Conservation (phyloP, 2,797 vertebrate genomes). For the Macroramphosus scolopax region DNA sequence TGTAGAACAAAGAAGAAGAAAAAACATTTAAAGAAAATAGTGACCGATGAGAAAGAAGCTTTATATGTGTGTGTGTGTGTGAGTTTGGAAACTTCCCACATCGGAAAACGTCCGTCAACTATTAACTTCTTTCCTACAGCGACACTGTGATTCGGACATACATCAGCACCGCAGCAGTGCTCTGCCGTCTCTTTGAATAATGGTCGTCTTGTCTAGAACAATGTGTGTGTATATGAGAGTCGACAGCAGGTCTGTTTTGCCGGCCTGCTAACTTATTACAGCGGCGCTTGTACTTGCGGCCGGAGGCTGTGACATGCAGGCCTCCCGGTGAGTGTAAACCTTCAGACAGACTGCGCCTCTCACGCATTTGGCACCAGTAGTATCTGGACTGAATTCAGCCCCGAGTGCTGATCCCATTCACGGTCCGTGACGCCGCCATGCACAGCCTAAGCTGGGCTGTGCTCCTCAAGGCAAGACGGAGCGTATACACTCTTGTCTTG, state of each 20-base stretch:
- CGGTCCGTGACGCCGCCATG: slow-evolving; percentile 15
- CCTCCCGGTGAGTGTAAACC: slow-evolving; percentile 35
- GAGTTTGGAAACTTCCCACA: background rate
- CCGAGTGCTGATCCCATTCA: slow-evolving; percentile 27
- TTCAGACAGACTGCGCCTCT: slow-evolving; percentile 35
- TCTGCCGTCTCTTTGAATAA: slow-evolving; percentile 45
- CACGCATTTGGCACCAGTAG: slow-evolving; percentile 30
- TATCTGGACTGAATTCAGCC: slow-evolving; percentile 24
- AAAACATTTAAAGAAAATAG: slow-evolving; percentile 21
- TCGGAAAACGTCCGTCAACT: too few species aligned
- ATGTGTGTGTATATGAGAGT: background rate
- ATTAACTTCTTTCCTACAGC: too few species aligned
- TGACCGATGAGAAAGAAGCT: background rate
- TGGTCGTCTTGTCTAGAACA: background rate
- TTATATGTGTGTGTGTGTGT: background rate
- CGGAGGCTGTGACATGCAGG: slow-evolving; percentile 20
- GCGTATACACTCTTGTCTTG: slow-evolving; percentile 29
- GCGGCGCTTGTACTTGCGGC: background rate
- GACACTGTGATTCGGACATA: too few species aligned
- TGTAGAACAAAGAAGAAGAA: slow-evolving; percentile 34
- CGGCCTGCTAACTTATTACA: slow-evolving; percentile 6
- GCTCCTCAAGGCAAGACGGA: slow-evolving; percentile 50
- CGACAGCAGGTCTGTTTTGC: slow-evolving; percentile 6
- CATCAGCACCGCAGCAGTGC: slow-evolving; percentile 28
- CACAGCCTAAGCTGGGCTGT: slow-evolving; percentile 11